phyloP scores from a whole-genome alignment of 1,140 invertebrate genomes.

The Scaptomyza pallida region DNA sequence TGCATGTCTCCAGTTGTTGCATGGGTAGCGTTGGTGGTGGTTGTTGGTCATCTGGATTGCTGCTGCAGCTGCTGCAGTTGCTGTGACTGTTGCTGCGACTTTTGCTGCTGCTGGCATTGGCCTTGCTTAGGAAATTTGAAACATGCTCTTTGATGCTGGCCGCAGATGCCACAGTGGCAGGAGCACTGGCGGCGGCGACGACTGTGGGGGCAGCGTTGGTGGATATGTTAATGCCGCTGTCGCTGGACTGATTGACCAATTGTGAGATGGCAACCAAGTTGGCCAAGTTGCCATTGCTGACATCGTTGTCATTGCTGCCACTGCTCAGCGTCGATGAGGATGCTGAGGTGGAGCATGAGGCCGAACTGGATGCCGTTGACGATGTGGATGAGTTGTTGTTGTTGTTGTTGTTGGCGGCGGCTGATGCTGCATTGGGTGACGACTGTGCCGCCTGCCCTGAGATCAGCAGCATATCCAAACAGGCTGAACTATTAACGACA shows the following conservation, averaged over 20 bases:
- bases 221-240: conserved; percentile 72
- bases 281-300: conserved; percentile 2
- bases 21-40: conserved; percentile 27
- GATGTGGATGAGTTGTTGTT: conserved; percentile 42
- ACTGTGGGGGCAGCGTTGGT: not conserved
- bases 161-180: not conserved
- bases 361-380: conserved; percentile 42
- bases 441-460: conserved; percentile 68
- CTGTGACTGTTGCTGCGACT: conserved; percentile 45
- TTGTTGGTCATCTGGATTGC: conserved; percentile 34
- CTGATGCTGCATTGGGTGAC: conserved; percentile 60
- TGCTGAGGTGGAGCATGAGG: conserved; percentile 41
- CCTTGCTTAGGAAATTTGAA: conserved; percentile 64
- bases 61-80: conserved; percentile 43
- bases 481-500: conserved; percentile 59
- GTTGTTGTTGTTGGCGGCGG: too few relatives aligned
- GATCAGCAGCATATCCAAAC: conserved; percentile 69
- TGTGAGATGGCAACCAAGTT: conserved; percentile 20
- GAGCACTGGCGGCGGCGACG: not conserved
- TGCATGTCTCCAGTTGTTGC: conserved; percentile 78
- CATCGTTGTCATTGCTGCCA: conserved; percentile 19
- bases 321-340: conserved; percentile 42
- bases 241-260: conserved; percentile 66
- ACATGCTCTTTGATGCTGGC: conserved; percentile 58
- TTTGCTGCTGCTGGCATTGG: conserved; percentile 19